Conservation (phyloP, 2,797 vertebrate genomes). For the Molothrus ater region DNA sequence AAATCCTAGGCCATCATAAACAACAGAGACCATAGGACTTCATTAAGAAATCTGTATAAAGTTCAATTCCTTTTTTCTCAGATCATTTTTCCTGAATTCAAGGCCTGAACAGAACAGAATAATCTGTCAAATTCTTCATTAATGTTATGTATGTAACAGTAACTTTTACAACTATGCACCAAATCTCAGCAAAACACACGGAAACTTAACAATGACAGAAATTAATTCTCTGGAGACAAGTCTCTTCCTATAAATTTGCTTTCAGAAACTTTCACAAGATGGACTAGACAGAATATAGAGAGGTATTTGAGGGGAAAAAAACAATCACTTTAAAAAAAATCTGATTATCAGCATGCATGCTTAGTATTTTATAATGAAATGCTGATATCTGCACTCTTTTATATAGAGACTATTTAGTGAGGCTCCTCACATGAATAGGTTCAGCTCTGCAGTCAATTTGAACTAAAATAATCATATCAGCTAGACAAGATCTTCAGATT, state of each 20-base stretch:
- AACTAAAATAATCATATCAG: neutral
- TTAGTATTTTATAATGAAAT: neutral
- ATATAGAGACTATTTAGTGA: neutral
- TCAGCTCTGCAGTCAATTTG: neutral
- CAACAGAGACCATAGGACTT: neutral
- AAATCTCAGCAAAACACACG: neutral
- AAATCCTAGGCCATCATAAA: neutral
- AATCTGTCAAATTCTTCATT: neutral
- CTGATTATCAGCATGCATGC: neutral
- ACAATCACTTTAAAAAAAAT: neutral
- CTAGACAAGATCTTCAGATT: neutral
- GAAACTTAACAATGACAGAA: neutral
- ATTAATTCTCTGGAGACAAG: neutral
- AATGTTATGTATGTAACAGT: neutral
- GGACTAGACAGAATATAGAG: neutral
- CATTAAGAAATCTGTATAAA: neutral
- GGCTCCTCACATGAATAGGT: neutral
- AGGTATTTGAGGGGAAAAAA: neutral
- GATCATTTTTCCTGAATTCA: neutral
- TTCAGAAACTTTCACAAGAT: neutral
- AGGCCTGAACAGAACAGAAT: neutral
- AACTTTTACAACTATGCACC: neutral
- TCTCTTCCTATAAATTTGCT: neutral
- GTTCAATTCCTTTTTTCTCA: neutral
- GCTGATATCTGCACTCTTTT: neutral